phyloP scores from a whole-genome alignment of 2,113 vertebrate genomes.

The Nanorana parkeri region DNA sequence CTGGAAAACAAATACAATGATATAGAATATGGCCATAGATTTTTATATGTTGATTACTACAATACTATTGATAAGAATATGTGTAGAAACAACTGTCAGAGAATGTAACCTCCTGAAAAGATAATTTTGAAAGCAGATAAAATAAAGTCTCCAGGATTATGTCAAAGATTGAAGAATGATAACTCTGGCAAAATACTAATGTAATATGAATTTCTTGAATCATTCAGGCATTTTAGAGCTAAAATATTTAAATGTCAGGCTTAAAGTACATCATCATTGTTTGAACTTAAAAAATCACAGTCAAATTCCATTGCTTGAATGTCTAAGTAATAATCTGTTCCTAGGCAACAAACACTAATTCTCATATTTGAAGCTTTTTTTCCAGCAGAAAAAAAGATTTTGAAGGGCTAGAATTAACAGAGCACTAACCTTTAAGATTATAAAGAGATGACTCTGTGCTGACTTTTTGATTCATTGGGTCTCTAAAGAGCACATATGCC shows the following conservation, averaged over 20 bases:
- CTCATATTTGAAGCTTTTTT: neutral
- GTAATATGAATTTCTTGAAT: conserved; percentile 1
- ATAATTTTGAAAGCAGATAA: neutral
- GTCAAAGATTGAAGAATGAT: neutral
- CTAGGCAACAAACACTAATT: neutral
- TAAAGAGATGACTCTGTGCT: neutral
- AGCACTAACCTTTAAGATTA: conserved; percentile 18
- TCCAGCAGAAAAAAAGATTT: neutral
- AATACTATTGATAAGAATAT: too few relatives aligned
- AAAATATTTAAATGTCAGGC: conserved; percentile 28
- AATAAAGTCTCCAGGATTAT: neutral
- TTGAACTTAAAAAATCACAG: conserved; percentile 16
- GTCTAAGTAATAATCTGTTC: conserved; percentile 23
- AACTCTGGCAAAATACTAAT: neutral
- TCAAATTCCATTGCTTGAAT: conserved; percentile 12
- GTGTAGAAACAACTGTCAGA: too few relatives aligned
- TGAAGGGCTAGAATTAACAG: neutral
- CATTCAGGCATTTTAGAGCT: conserved; percentile 30
- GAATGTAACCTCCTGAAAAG: neutral
- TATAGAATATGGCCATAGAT: too few relatives aligned
- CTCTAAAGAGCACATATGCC: neutral
- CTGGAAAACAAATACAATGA: too few relatives aligned
- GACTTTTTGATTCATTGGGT: neutral
- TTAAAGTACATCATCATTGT: conserved; percentile 34
- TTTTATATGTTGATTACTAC: too few relatives aligned